Conservation (phyloP, 1,140 invertebrate species). For the Melitaea cinxia region DNA sequence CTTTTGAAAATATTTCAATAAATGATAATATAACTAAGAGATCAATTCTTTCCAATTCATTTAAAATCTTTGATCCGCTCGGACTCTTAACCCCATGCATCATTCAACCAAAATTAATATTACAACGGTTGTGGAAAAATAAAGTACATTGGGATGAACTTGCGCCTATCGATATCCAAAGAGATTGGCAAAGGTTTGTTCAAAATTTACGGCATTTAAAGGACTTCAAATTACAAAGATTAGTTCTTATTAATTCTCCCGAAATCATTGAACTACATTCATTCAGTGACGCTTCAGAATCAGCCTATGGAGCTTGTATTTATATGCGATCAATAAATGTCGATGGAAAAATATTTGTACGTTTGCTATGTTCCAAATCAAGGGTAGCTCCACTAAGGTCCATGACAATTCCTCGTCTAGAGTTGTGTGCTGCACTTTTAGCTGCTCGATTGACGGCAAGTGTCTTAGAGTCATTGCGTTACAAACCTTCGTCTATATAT, state of each 20-base stretch:
- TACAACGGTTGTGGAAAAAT: slow-evolving; percentile 32
- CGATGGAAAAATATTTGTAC: no score
- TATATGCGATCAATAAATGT: no score
- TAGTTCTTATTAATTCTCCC: slow-evolving; percentile 14
- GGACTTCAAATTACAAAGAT: slow-evolving; percentile 1
- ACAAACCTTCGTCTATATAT: no score
- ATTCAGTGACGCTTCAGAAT: slow-evolving; percentile 2
- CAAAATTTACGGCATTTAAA: background rate
- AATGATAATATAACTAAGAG: slow-evolving; percentile 32
- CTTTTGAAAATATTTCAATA: slow-evolving; percentile 10
- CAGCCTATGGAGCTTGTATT: no score
- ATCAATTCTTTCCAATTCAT: slow-evolving; percentile 43
- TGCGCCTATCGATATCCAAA: slow-evolving; percentile 28
- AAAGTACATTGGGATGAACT: slow-evolving; percentile 42
- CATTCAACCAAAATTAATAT: slow-evolving; percentile 40
- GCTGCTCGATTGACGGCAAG: no score
- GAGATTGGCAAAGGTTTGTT: slow-evolving; percentile 18
- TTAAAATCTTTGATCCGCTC: slow-evolving; percentile 45
- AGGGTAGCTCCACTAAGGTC: no score
- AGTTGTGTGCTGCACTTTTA: no score
- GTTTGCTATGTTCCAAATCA: no score
- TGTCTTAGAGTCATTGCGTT: no score
- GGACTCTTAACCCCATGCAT: slow-evolving; percentile 36
- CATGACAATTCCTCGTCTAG: no score
- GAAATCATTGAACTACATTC: slow-evolving; percentile 9